Conservation (phyloP, 2,113 vertebrate species). For the Oreochromis aureus region DNA sequence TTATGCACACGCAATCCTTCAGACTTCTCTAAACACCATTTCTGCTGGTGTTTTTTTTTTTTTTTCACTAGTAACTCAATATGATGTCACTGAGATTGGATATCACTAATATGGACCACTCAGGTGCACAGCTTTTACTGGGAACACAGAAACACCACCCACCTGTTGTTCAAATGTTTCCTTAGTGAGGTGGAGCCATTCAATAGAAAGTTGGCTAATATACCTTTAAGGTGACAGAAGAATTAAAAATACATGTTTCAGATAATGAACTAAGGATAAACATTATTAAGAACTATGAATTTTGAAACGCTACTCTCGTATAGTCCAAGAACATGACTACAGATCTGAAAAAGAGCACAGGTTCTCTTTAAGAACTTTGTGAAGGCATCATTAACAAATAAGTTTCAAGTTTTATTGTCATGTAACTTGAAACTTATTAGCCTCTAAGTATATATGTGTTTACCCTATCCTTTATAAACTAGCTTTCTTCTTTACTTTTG, state of each 20-base stretch:
- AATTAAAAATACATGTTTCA: neutral
- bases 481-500: neutral
- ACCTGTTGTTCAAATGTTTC: neutral
- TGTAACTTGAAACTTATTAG: neutral
- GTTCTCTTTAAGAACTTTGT: too few species aligned
- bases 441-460: neutral
- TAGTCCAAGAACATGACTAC: too few species aligned
- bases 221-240: neutral
- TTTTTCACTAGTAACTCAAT: rapidly evolving
- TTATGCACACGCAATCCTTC: neutral
- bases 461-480: neutral
- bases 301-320: too few species aligned
- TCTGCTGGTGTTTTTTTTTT: neutral
- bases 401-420: too few species aligned
- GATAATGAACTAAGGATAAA: neutral
- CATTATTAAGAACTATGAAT: too few species aligned
- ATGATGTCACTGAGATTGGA: neutral
- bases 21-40: neutral
- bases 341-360: too few species aligned
- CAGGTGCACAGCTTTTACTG: neutral
- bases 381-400: too few species aligned
- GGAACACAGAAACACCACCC: rapidly evolving
- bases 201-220: neutral
- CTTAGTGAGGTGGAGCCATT: neutral
- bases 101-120: neutral